Evolutionary conservation across 2,888 invertebrate species (phyloP), one percentile per base, ranked within the genome.

Genomic region (Lepidochrysops patricia): DNA sequence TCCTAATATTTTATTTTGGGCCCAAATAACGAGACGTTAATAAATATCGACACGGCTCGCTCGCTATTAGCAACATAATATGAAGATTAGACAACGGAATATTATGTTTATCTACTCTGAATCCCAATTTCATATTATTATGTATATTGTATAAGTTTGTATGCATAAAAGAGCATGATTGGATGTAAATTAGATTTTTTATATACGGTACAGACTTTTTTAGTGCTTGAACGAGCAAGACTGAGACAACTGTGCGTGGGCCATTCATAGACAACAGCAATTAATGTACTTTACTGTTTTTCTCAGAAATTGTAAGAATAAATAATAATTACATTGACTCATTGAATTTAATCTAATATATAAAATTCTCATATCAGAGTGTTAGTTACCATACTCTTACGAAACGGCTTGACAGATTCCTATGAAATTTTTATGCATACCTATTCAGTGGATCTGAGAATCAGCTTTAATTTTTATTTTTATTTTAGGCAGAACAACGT

Each of bases 1-100:
- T 88, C 80, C 82, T 87, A 89, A 89, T 87, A 82, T 87, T 88
- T 89, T 87, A 84, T 86, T 57, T 89, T 87, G 80, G 79, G 72
- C 70, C 71, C 66, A 79, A 78, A 85, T 82, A 84, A 85, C 80
- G 81, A 82, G 80, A 77, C 75, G 79, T 79, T 81, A 82, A 82
- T 84, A 85, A 79, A 83, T 76, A 80, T 81, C 76, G 79, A 80
- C 80, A 83, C 54, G 27, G 27, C 29, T 12, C 4, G 26, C 13
- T 32, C 29, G 27, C 27, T 15, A 54, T 32, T 15, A 15, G 54
- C 19, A 1, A 29, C 32, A 27, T 52, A 29, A 52, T 52, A 54
- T 54, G 54, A 32, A 54, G 19, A 54, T 29, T 54, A 54, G 54
- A 29, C 43, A 54, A 19, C 15, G 52, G 32, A 54, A 54, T 54